Conservation (phyloP, 2,113 vertebrate genomes). For the Poicephalus meyeri region DNA sequence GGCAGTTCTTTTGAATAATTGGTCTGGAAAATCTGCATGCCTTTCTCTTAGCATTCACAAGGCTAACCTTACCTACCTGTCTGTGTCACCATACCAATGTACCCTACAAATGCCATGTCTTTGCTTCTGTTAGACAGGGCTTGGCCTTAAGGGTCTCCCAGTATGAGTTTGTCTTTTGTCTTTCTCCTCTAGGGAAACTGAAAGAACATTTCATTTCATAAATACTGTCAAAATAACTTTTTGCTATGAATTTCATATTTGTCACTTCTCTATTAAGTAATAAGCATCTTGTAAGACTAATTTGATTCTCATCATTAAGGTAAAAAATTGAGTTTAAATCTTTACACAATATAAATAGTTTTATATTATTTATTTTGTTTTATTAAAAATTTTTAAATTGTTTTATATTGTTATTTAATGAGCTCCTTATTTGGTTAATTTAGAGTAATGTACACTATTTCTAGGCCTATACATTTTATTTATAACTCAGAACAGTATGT, state of each 20-base stretch:
- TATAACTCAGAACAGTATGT: neutral
- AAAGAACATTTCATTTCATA: neutral
- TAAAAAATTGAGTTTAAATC: neutral
- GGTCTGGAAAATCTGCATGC: neutral
- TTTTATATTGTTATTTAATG: neutral
- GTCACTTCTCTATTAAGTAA: neutral
- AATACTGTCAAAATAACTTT: neutral
- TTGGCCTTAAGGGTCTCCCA: neutral
- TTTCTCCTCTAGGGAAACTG: neutral
- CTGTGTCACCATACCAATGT: neutral
- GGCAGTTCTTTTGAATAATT: neutral
- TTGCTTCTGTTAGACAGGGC: neutral
- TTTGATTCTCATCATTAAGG: neutral
- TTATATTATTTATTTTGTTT: neutral
- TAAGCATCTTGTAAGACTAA: neutral
- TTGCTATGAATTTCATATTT: neutral
- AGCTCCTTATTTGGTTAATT: neutral
- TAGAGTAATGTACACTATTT: neutral
- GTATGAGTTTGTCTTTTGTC: neutral
- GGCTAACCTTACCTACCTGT: neutral
- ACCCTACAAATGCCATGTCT: neutral
- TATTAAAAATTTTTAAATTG: no score
- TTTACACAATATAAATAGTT: accelerated
- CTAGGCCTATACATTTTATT: neutral
- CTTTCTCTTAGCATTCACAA: neutral